Evolutionary conservation across 1,140 invertebrate species (phyloP).

Genomic region (Sinonovacula constricta): DNA sequence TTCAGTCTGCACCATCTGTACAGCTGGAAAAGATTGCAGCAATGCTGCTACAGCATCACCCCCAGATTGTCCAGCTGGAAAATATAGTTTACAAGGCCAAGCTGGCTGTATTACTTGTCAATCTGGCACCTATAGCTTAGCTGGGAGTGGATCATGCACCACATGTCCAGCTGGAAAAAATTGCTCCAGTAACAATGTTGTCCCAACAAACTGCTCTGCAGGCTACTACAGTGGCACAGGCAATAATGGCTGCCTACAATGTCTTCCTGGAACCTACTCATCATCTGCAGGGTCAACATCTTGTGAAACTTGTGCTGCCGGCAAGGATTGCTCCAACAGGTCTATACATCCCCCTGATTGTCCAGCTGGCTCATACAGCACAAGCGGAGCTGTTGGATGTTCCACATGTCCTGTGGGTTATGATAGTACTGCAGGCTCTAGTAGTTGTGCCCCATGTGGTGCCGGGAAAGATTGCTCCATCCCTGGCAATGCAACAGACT

Average conservation of each 20-base stretch:
- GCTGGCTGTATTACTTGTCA: slow-evolving; percentile 44
- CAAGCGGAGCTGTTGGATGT: slow-evolving; percentile 52
- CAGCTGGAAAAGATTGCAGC: slow-evolving; percentile 55
- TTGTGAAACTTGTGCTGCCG: slow-evolving; percentile 60
- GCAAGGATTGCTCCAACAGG: slow-evolving; percentile 57
- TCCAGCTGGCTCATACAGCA: slow-evolving; percentile 59
- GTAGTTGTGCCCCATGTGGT: slow-evolving; percentile 38
- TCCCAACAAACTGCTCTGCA: slow-evolving; percentile 37
- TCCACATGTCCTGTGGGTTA: slow-evolving; percentile 52
- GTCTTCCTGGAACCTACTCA: slow-evolving; percentile 54
- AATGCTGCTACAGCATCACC: slow-evolving; percentile 23
- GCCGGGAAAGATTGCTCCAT: slow-evolving; percentile 61
- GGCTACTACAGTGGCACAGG: slow-evolving; percentile 55
- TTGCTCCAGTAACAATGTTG: slow-evolving; percentile 19
- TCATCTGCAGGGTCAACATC: slow-evolving; percentile 26
- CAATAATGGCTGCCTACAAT: slow-evolving; percentile 47
- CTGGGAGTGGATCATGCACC: slow-evolving; percentile 51
- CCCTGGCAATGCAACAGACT: slow-evolving; percentile 35
- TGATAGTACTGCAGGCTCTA: slow-evolving; percentile 20
- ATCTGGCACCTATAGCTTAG: slow-evolving; percentile 45
- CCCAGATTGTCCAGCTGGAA: slow-evolving; percentile 19
- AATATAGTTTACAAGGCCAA: slow-evolving; percentile 21
- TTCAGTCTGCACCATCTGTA: slow-evolving; percentile 35
- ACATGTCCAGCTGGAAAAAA: slow-evolving; percentile 58
- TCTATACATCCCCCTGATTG: slow-evolving; percentile 49